A percentile compares a stretch with the other conserved stretches of the same genome.
Evolutionary conservation across 1,140 invertebrate species (phyloP).

Genomic region (Leucophenga varia): DNA sequence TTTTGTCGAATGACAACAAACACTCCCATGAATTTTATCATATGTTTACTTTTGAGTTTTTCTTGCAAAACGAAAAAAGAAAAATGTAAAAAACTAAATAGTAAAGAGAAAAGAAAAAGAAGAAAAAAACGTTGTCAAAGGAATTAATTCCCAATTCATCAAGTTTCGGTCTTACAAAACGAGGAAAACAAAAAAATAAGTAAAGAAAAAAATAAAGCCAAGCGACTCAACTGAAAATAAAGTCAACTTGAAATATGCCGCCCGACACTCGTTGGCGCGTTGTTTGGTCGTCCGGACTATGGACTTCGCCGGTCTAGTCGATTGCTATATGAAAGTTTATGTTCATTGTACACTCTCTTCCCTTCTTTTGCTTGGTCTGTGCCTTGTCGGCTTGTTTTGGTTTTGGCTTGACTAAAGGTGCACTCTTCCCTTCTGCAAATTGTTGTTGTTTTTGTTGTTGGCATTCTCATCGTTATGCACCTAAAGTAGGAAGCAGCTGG

Average conservation of each 20-base stretch:
- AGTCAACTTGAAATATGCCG: constrained; percentile 52
- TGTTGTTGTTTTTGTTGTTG: constrained; percentile 21
- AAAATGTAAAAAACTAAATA: no score
- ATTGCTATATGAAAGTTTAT: no score
- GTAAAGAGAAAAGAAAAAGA: neutral
- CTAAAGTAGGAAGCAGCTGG: neutral
- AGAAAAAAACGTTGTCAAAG: constrained; percentile 31
- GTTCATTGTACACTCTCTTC: no score
- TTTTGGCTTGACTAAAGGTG: constrained; percentile 17
- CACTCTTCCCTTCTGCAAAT: no score
- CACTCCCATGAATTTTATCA: no score
- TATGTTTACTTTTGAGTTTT: constrained; percentile 11
- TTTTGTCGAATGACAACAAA: no score
- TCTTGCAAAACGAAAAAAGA: no score
- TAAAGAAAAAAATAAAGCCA: constrained; percentile 1
- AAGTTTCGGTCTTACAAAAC: constrained; percentile 35
- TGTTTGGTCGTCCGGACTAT: no score
- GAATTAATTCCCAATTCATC: constrained; percentile 51
- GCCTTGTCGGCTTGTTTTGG: constrained; percentile 9
- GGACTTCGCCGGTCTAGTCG: no score
- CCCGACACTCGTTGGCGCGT: no score
- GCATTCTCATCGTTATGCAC: neutral
- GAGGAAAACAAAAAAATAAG: constrained; percentile 19
- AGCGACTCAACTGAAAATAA: constrained; percentile 39
- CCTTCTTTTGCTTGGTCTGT: no score